These are phyloP conservation scores for Microctonus aethiopoides DNA, from an alignment of 2,888 invertebrate species.

Conservation along the genomic window DNA sequence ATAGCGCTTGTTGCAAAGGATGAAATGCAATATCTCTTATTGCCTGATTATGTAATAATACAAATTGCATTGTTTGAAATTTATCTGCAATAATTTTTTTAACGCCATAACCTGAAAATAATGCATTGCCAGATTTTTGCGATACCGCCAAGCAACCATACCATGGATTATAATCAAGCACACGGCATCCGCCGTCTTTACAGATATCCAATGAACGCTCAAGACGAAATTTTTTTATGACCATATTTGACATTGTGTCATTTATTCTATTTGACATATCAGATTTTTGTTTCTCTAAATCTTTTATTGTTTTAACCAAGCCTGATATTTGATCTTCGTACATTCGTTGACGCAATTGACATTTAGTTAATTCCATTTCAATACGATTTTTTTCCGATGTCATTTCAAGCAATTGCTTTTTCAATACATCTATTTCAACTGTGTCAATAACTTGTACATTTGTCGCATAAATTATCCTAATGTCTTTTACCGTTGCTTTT, in stretches of 20 bases:
- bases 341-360: constrained; percentile 64
- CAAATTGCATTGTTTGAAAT: constrained; percentile 75
- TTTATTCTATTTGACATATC: constrained; percentile 52
- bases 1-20: constrained; percentile 73
- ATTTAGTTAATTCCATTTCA: constrained; percentile 74
- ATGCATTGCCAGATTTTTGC: constrained; percentile 76
- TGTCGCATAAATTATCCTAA: constrained; percentile 84
- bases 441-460: constrained; percentile 82
- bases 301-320: constrained; percentile 53
- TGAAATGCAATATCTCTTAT: constrained; percentile 86
- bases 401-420: constrained; percentile 51
- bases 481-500: constrained; percentile 75
- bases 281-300: constrained; percentile 49
- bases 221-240: constrained; percentile 67
- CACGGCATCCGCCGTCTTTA: constrained; percentile 81
- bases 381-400: constrained; percentile 72
- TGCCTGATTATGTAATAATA: constrained; percentile 78
- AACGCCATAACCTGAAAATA: constrained; percentile 85
- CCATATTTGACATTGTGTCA: constrained; percentile 53
- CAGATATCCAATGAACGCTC: constrained; percentile 77
- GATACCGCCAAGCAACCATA: constrained; percentile 79
- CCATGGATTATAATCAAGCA: constrained; percentile 77
- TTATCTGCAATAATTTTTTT: constrained; percentile 78
- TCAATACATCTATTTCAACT: constrained; percentile 76
- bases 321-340: constrained; percentile 63